A percentile compares a stretch with the other conserved stretches of the same genome.
These are phyloP conservation scores for Rissa tridactyla DNA, from an alignment of 2,113 vertebrate species.

Conservation along the genomic window DNA sequence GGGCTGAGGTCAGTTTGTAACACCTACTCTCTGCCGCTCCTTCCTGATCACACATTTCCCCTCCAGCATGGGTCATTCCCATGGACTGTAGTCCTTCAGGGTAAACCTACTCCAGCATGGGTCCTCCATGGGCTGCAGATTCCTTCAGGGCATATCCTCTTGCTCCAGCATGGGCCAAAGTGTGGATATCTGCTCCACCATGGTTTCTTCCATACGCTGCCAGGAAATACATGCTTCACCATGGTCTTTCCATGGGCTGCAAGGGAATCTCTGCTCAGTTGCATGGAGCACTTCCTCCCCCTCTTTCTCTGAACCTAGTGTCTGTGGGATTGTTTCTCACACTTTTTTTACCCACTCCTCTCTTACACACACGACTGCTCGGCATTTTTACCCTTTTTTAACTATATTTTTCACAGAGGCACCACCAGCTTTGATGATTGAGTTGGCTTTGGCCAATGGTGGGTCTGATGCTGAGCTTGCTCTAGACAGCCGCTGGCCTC, in stretches of 20 bases:
- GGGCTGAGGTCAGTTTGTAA: background rate
- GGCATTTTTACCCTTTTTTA: background rate
- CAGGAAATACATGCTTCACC: background rate
- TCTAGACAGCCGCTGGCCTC: background rate
- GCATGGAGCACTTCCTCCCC: background rate
- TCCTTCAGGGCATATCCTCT: background rate
- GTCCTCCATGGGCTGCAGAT: background rate
- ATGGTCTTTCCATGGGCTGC: rapidly evolving
- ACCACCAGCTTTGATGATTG: background rate
- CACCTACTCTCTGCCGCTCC: background rate
- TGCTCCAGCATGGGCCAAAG: background rate
- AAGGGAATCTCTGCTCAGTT: background rate
- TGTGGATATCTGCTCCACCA: rapidly evolving
- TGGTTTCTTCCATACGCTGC: background rate
- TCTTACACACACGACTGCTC: background rate
- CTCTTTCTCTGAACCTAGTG: background rate
- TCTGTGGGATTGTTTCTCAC: background rate
- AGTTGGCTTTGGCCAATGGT: background rate
- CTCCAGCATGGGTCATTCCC: background rate
- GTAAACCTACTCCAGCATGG: background rate
- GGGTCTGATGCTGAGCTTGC: background rate
- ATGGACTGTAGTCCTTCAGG: background rate
- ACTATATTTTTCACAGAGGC: background rate
- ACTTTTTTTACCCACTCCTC: background rate
- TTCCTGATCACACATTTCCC: background rate